Evolutionary conservation across 1,140 invertebrate species (phyloP).

Genomic region (Leptinotarsa undecemlineata): DNA sequence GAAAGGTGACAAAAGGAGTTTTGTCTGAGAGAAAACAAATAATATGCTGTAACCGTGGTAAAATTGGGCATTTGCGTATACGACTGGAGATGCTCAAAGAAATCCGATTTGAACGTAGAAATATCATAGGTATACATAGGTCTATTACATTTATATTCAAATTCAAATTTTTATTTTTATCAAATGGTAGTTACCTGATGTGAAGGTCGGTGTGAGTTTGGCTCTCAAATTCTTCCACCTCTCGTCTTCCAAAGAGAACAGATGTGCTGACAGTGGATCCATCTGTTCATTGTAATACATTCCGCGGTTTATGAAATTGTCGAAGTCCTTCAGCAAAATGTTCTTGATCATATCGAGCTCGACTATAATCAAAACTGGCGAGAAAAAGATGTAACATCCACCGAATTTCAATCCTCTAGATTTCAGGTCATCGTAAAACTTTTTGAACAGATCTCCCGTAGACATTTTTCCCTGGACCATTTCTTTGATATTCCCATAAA

Average conservation of each 20-base stretch:
- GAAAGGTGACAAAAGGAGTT: no score
- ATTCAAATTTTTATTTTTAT: no score
- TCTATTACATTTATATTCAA: no score
- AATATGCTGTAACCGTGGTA: no score
- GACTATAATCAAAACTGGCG: slow-evolving; percentile 39
- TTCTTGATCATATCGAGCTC: slow-evolving; percentile 58
- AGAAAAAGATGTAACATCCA: slow-evolving; percentile 30
- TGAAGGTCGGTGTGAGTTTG: slow-evolving; percentile 58
- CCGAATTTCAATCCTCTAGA: slow-evolving; percentile 30
- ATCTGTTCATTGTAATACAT: slow-evolving; percentile 52
- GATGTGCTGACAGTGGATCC: slow-evolving; percentile 56
- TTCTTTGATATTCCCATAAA: slow-evolving; percentile 47
- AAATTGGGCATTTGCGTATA: no score
- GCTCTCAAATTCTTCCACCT: slow-evolving; percentile 58
- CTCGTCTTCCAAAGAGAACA: slow-evolving; percentile 56
- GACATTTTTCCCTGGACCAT: slow-evolving; percentile 13
- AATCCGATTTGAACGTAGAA: no score
- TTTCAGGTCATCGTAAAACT: slow-evolving; percentile 48
- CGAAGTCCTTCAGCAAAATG: slow-evolving; percentile 58
- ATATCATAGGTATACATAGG: no score
- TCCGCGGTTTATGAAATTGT: slow-evolving; percentile 56
- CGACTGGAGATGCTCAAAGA: no score
- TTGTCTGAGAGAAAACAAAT: no score
- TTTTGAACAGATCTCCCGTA: background rate
- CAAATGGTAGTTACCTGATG: slow-evolving; percentile 47